phyloP scores from a whole-genome alignment of 2,113 vertebrate species.

The Tragelaphus buxtoni region DNA sequence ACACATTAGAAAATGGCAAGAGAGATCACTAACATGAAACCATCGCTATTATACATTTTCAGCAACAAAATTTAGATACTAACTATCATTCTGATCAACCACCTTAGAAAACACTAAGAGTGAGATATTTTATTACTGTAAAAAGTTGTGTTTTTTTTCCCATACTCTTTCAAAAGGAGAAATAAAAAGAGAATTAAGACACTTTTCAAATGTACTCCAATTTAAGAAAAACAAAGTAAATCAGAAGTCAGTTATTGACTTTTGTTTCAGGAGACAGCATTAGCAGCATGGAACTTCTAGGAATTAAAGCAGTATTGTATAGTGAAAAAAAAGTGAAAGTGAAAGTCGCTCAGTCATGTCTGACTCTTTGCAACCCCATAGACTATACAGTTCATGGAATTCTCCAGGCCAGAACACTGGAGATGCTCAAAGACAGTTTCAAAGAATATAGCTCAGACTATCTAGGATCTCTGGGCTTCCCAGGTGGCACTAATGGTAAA shows the following conservation, averaged over 20 bases:
- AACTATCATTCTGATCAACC: background rate
- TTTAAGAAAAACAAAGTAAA: background rate
- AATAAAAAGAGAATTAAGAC: background rate
- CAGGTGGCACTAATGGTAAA: background rate
- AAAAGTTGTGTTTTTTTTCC: background rate
- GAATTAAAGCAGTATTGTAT: background rate
- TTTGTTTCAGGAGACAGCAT: background rate
- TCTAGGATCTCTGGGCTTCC: background rate
- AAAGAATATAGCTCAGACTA: background rate
- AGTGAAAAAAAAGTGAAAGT: background rate
- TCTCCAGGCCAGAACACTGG: background rate
- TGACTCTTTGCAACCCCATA: accelerated
- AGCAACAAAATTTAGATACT: background rate
- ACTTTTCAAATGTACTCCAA: background rate
- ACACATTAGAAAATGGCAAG: background rate
- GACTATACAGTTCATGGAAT: background rate
- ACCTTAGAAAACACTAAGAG: background rate
- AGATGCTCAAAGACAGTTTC: background rate
- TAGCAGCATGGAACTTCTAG: background rate
- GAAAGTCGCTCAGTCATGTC: background rate
- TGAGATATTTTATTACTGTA: background rate
- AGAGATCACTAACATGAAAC: background rate
- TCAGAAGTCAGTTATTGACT: background rate
- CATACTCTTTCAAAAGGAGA: background rate
- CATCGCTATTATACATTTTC: background rate